phyloP scores from a whole-genome alignment of 2,797 vertebrate species.

The Eleutherodactylus coqui region DNA sequence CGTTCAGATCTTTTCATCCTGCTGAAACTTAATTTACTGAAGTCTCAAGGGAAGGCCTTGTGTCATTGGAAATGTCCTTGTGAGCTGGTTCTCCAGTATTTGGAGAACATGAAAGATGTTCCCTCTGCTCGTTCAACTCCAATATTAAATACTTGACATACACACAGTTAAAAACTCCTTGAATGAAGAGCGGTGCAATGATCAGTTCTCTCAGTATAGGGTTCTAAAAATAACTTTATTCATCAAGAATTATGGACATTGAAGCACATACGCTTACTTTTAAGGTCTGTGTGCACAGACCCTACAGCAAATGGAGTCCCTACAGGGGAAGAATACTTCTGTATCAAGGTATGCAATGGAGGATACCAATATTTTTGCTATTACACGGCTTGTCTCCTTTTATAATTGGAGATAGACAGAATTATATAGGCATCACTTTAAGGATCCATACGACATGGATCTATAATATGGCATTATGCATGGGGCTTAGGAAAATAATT shows the following conservation, averaged over 20 bases:
- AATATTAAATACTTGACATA: background rate
- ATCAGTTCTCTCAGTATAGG: background rate
- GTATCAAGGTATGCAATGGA: no score
- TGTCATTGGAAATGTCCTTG: conserved; percentile 44
- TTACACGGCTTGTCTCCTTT: no score
- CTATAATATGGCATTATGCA: no score
- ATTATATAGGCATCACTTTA: no score
- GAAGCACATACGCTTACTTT: background rate
- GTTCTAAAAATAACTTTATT: background rate
- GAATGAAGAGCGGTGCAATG: background rate
- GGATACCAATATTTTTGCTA: no score
- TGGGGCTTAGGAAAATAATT: no score
- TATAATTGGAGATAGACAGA: no score
- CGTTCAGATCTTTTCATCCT: background rate
- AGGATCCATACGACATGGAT: no score
- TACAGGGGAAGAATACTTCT: no score
- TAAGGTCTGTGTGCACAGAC: background rate
- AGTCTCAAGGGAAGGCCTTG: conserved; percentile 34
- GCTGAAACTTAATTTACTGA: conserved; percentile 18
- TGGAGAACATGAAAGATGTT: conserved; percentile 9
- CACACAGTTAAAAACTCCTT: background rate
- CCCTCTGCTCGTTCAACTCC: no score
- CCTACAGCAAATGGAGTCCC: background rate
- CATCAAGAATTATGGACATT: background rate
- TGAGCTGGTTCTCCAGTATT: background rate